Base-by-base conservation (phyloP, 2,888 invertebrate species). In the Bugula neritina region DNA sequence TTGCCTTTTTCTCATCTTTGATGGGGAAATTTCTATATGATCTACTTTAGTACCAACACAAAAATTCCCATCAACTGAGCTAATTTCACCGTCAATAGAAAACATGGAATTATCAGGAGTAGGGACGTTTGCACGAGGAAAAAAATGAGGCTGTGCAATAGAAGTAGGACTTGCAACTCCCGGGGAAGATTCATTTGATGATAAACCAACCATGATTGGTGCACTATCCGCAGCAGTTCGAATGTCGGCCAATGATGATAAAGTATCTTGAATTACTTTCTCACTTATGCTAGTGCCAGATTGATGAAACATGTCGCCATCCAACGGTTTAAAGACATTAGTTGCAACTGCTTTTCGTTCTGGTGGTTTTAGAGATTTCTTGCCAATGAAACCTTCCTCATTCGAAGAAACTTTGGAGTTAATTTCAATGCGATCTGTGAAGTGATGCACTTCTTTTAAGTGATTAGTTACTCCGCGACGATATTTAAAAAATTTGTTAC, bases 391-490 rank as follows among this genome's bases (percentile, higher is more conserved):
- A 5, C 34, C 63, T 13, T 31, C 5, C 31, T 63, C 63, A 63
- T 63, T 27, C 5, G 31, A 31, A 27, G 63, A 13, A n/a, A 63
- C 63, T 27, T 63, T 63, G 34, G 63, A 63, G 34, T 27, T 63
- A 13, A 63, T 63, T 27, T 63, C 63, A 2, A 31, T 13, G 34
- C 63, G 63, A 34, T 63, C 63, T 5, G 63, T 63, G 10, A 63
- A 10, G 31, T 63, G 63, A 31, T 63, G 63, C 31, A 63, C 63
- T 34, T 63, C 63, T n/a, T 63, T 63, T 13, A 63, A 34, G 31
- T 63, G 63, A 63, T 63, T 63, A n/a, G 63, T 63, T 31, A 63
- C 63, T 5, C 63, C 63, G 2, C 63, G 63, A 25, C 63, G 63
- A 31, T 63, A 63, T 34, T 63, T 63, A 27, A 63, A 63, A 63